Evolutionary conservation across 2,113 vertebrate genomes (phyloP), one percentile per base, ranked within the genome.

Genomic region (Oreochromis tanganicae): DNA sequence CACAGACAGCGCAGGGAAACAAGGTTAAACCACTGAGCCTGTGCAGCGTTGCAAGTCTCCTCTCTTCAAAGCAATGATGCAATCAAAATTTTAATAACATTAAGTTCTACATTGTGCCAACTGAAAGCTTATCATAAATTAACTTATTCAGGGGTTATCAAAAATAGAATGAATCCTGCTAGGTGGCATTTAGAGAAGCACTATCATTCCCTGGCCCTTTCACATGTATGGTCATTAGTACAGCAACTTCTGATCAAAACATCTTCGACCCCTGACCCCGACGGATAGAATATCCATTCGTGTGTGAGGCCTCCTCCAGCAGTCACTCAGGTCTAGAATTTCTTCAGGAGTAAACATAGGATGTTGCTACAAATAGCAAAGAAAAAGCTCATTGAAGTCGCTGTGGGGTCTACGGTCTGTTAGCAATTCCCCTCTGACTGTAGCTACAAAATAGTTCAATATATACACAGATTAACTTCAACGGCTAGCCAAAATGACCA

Each of bases 281-380:
- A 88, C 46, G 9, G 81, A 83, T 36, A 73, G 82, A 85, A 86
- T 73, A 90, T 87, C 83, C 19, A 27, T 12, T 80, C 12, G 32
- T 16, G 29, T 19, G 66, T 5, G 61, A 73, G 56, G 19, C 54
- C 79, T 89, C 83, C 36, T 73, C 57, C 32, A 50, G n/a, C 50
- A 57, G n/a, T 24, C 38, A 82, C 71, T 83, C 4, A 11, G 34
- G 1, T 71, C 83, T 92, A 91, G 87, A 85, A 78, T 89, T 91
- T 93, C 80, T 85, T 7, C 6, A n/a, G 85, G 10, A 79, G 87
- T 89, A 91, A 94, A 92, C 86, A 93, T 80, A 66, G 82, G 34
- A 14, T 63, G 34, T 7, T 13, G 46, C 87, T 71, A 91, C 86
- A 84, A 87, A 91, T 91, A 92, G 86, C 63, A 59, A 19, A 32